Evolutionary conservation across 2,797 vertebrate genomes (phyloP), one percentile per base, ranked within the genome.

Genomic region (Chloroceryle inda): DNA sequence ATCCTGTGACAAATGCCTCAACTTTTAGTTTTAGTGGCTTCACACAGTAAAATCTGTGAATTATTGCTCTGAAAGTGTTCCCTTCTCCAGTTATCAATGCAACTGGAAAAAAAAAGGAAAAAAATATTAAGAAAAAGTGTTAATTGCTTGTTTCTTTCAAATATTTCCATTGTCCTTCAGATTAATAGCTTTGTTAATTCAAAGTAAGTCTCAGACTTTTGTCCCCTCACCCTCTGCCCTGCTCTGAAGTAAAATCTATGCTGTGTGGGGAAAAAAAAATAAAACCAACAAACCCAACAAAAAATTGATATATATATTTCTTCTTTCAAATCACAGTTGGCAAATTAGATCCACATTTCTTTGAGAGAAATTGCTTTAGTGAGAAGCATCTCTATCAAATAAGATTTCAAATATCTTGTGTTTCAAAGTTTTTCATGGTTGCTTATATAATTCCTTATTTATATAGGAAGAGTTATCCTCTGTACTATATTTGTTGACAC

Each of bases 321-420:
- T 90, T 40, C 53, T 71, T 59, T 84, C 61, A 94, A 74, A 89
- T 89, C 68, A 89, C 40, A 53, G 55, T 20, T 89, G 81, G 78
- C 68, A 94, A 94, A 92, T 71, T 67, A 88, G 91, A 94, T 77
- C 68, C 89, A 89, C 24, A 22, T 58, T 92, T 91, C 61, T 74
- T 77, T 26, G 68, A 80, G 78, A 79, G 75, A 80, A 94, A 94
- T 85, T 85, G 72, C 86, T 92, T 88, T 45, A 91, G 72, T 1
- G 4, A 59, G 71, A 76, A 91, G 42, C 23, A 9, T n/a, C 59
- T 82, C 93, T 42, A 27, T 45, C 85, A 80, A 96, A 92, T 12
- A 56, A 79, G 81, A 88, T 94, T 95, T 92, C 91, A 89, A 80
- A 71, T 83, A 87, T 20, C 75, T 89, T 16, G 55, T 67, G 81